Conservation (phyloP, 2,888 invertebrate genomes). For the Nomada fabriciana region DNA sequence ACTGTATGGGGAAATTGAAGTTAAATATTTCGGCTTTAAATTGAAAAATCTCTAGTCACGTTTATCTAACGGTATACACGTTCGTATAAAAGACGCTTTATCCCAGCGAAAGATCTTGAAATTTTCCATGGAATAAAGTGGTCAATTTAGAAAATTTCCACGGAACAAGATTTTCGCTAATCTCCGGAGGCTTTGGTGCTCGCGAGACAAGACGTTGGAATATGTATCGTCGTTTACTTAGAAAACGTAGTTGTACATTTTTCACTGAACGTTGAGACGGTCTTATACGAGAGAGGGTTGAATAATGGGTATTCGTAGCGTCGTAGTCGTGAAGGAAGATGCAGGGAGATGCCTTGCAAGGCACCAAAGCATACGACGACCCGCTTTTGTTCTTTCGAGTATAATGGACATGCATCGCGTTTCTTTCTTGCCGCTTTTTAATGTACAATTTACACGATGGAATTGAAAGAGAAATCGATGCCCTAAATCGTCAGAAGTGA, state of each 20-base stretch:
- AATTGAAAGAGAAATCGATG: constrained; percentile 61
- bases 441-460: constrained; percentile 58
- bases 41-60: not conserved
- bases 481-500: constrained; percentile 57
- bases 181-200: constrained; percentile 25
- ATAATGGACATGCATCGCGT: constrained; percentile 57
- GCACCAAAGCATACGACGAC: constrained; percentile 31
- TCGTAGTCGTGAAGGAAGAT: constrained; percentile 25
- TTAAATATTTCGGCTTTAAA: not conserved
- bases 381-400: constrained; percentile 57
- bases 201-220: not conserved
- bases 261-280: constrained; percentile 39
- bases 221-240: constrained; percentile 28
- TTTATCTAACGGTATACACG: not conserved
- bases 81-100: not conserved
- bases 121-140: not conserved
- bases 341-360: constrained; percentile 26
- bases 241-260: constrained; percentile 42
- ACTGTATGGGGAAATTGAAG: no score
- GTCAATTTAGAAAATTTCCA: constrained; percentile 27
- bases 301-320: constrained; percentile 49
- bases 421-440: constrained; percentile 52
- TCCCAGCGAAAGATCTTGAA: not conserved
- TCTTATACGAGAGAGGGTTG: constrained; percentile 30
- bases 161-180: constrained; percentile 48